A percentile compares a stretch with the other conserved stretches of the same genome.
phyloP scores from a whole-genome alignment of 2,113 vertebrate species.

The Calyptommatus sinebrachiatus region DNA sequence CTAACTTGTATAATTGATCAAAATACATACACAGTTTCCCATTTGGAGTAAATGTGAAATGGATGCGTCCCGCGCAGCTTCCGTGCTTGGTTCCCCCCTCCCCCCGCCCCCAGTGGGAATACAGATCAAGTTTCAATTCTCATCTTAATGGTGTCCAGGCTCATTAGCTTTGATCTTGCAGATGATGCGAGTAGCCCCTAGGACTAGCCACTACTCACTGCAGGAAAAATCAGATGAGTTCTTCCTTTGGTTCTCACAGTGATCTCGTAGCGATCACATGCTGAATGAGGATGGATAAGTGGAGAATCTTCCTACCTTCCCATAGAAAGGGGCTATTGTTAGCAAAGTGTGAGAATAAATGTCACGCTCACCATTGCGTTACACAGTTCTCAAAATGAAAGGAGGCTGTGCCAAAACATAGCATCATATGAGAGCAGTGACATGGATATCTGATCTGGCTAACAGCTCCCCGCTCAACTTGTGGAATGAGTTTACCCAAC shows the following conservation, averaged over 20 bases:
- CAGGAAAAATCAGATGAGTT: not conserved
- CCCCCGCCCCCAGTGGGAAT: too few species aligned
- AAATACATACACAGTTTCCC: too few species aligned
- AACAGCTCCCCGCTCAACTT: not conserved
- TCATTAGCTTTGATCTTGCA: too few species aligned
- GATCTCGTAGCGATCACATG: constrained; percentile 4
- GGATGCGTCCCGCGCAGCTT: too few species aligned
- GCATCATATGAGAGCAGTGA: not conserved
- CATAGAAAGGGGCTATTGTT: constrained; percentile 28
- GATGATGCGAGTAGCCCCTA: not conserved
- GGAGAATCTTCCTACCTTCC: constrained; percentile 38
- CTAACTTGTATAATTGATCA: too few species aligned
- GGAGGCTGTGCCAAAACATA: not conserved
- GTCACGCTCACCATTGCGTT: constrained; percentile 9
- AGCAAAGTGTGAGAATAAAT: constrained; percentile 26
- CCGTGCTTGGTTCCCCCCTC: too few species aligned
- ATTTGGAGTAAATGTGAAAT: too few species aligned
- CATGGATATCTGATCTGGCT: not conserved
- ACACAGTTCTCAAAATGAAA: constrained; percentile 8
- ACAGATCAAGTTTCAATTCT: too few species aligned
- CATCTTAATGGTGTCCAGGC: too few species aligned
- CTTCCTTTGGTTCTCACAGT: not conserved
- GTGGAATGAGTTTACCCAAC: not conserved
- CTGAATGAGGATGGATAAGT: constrained; percentile 14
- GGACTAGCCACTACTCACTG: not conserved